These are phyloP conservation scores for Varroa destructor DNA, from an alignment of 1,140 invertebrate species.

Conservation along the genomic window DNA sequence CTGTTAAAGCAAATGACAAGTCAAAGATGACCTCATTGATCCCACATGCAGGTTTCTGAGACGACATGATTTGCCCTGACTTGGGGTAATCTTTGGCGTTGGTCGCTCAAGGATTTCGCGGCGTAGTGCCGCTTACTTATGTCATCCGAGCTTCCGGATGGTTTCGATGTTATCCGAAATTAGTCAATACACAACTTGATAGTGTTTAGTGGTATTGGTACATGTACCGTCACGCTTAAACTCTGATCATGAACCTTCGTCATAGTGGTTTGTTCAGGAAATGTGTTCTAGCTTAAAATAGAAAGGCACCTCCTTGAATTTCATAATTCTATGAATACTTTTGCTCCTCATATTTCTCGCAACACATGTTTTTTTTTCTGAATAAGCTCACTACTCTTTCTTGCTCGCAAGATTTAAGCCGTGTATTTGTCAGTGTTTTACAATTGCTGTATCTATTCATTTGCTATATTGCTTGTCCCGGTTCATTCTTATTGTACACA, in stretches of 20 bases:
- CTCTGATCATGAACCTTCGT: slow-evolving; percentile 28
- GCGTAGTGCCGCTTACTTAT: not conserved
- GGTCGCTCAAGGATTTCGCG: not conserved
- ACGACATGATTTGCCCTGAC: not conserved
- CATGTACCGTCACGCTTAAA: not conserved
- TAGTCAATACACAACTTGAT: not conserved
- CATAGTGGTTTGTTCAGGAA: slow-evolving; percentile 28
- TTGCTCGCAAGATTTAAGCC: slow-evolving; percentile 6
- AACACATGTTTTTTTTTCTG: not conserved
- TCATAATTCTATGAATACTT: not conserved
- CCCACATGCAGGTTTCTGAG: not conserved
- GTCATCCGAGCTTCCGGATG: not conserved
- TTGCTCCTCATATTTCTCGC: not conserved
- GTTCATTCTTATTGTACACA: not conserved
- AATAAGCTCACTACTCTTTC: slow-evolving; percentile 19
- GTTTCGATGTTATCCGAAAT: not conserved
- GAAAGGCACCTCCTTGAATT: slow-evolving; percentile 27
- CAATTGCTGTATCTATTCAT: not conserved
- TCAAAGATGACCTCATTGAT: too few relatives aligned
- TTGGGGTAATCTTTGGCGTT: not conserved
- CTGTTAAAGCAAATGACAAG: too few relatives aligned
- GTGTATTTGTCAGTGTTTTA: not conserved
- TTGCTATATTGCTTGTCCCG: not conserved
- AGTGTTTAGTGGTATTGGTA: not conserved
- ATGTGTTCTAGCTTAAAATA: slow-evolving; percentile 16